Evolutionary conservation across 2,888 invertebrate species (phyloP), one percentile per base, ranked within the genome.

Genomic region (Parthenolecanium corni): DNA sequence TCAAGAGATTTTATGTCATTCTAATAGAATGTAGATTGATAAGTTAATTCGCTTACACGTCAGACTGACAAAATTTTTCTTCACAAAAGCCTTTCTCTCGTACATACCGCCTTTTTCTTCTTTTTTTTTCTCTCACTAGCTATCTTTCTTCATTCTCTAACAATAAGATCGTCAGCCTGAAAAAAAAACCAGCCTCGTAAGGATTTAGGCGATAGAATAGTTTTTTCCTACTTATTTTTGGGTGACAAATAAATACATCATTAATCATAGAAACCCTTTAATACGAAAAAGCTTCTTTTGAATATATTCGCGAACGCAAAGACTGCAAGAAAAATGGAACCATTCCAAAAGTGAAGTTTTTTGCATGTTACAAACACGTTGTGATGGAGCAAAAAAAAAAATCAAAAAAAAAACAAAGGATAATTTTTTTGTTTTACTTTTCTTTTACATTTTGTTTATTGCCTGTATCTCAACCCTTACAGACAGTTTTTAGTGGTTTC

Each of bases 221-320:
- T 53, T 53, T 53, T 42, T 40, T 40, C 31, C 9, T 31, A 31
- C 31, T 31, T 31, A 31, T 31, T 31, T 58, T 58, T 58, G 58
- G 58, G 47, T 58, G 58, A 58, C 58, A 58, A 58, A 58, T 58
- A 58, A 58, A 58, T 58, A 58, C 38, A 58, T 38, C 58, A 58
- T 58, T 58, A 58, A 58, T 58, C 58, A 58, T 58, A 58, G 58
- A 31, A 31, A 31, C 25, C 38, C 58, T 58, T 51, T 58, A 58
- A 58, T 58, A 58, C 58, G 49, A 51, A 49, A 58, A 46, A 47
- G 58, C 58, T 58, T 31, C 58, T 51, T 58, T 58, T 58, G 58
- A 49, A 58, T 58, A 58, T 49, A 58, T 58, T 20, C 49, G 51
- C 58, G 49, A 31, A 23, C 49, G 47, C 21, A 36, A 47, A 58